phyloP scores from a whole-genome alignment of 2,797 vertebrate genomes.

The Hypotaenidia okinawae region DNA sequence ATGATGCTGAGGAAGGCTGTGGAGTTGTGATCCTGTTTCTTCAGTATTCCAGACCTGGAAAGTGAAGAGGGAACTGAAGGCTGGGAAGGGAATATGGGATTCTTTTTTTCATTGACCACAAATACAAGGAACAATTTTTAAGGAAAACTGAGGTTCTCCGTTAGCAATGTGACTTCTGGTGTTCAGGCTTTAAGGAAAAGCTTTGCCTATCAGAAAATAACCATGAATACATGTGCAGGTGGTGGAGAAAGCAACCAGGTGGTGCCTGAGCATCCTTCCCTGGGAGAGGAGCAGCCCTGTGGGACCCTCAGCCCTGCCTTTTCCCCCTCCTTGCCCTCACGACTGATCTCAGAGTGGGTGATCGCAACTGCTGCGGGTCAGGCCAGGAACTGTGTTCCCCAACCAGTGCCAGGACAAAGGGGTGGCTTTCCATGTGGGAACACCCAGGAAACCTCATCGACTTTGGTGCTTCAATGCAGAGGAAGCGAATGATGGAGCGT shows the following conservation, averaged over 20 bases:
- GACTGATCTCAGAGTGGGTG: neutral
- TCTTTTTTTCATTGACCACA: neutral
- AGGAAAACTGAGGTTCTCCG: neutral
- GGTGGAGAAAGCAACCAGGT: neutral
- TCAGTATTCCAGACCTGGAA: neutral
- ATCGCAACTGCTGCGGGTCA: neutral
- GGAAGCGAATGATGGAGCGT: neutral
- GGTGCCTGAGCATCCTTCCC: neutral
- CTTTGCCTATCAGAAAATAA: neutral
- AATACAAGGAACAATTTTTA: neutral
- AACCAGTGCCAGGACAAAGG: neutral
- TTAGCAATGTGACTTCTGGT: rapidly evolving
- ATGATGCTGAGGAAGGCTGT: neutral
- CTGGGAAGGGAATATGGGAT: rapidly evolving
- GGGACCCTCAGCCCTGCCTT: neutral
- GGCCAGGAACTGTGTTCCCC: neutral
- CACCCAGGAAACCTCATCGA: neutral
- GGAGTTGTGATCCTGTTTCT: neutral
- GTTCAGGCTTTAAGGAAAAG: neutral
- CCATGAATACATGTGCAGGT: neutral
- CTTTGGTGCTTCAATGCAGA: neutral
- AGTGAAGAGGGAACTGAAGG: neutral
- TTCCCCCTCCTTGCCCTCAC: neutral
- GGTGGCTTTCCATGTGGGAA: neutral
- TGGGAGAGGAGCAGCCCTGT: neutral